phyloP scores from a whole-genome alignment of 2,113 vertebrate genomes.

The Lophochroa leadbeateri region DNA sequence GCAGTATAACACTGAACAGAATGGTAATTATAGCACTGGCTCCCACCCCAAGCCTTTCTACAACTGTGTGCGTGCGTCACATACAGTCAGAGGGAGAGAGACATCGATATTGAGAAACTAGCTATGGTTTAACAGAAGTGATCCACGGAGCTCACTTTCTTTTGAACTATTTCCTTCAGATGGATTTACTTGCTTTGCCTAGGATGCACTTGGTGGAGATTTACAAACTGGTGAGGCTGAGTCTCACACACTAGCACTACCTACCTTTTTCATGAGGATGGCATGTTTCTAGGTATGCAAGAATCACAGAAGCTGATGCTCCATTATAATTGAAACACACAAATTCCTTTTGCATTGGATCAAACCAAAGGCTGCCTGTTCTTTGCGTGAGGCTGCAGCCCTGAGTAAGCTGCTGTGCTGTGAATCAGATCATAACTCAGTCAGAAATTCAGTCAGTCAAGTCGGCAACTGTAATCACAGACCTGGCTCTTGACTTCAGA shows the following conservation, averaged over 20 bases:
- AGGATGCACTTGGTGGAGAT: background rate
- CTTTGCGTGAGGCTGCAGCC: background rate
- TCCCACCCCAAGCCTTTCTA: background rate
- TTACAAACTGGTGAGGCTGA: background rate
- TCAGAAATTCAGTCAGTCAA: background rate
- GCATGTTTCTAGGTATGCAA: accelerated
- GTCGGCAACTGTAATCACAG: background rate
- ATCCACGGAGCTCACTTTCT: background rate
- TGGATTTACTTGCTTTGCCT: background rate
- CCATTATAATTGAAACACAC: accelerated
- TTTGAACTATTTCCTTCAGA: background rate
- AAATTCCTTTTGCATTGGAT: background rate
- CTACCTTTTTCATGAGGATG: accelerated
- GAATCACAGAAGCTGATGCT: background rate
- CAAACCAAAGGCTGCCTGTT: background rate
- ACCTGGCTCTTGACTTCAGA: background rate
- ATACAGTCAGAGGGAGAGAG: background rate
- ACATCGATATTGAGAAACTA: accelerated
- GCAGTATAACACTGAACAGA: background rate
- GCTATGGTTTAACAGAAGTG: background rate
- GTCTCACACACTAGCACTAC: accelerated
- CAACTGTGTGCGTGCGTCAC: accelerated
- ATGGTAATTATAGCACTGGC: background rate
- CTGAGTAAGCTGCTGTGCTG: background rate
- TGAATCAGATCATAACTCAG: background rate